Evolutionary conservation across 2,888 invertebrate genomes (phyloP).

Genomic region (Eurytoma adleriae): DNA sequence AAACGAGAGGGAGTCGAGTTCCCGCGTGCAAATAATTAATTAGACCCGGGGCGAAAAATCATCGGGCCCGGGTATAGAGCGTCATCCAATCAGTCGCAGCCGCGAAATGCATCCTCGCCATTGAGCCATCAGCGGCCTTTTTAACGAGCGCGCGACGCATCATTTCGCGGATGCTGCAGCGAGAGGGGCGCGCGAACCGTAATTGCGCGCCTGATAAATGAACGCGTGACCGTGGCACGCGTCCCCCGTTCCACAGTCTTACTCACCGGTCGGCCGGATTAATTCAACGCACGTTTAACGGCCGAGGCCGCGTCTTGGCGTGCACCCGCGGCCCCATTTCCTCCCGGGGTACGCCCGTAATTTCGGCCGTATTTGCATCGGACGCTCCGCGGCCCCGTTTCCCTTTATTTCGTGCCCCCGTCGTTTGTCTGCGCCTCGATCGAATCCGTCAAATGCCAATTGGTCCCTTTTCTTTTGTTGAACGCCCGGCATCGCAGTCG

Average conservation of each 20-base stretch:
- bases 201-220: constrained; percentile 42
- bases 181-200: background rate
- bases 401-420: background rate
- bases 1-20: no score
- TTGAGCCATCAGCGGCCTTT: no score
- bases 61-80: no score
- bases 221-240: background rate
- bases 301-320: background rate
- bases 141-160: no score
- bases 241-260: background rate
- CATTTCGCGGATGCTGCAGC: no score
- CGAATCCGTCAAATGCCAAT: constrained; percentile 37
- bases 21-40: no score
- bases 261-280: constrained; percentile 28
- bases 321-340: background rate
- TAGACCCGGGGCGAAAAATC: no score
- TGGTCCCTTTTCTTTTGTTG: background rate
- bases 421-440: background rate
- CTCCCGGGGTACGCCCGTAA: constrained; percentile 1
- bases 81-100: no score
- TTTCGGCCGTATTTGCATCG: constrained; percentile 29
- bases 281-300: constrained; percentile 46
- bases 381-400: background rate
- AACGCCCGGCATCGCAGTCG: background rate
- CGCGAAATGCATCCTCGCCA: no score